Conservation (phyloP, 2,113 vertebrate genomes). For the Chionodraco myersi region DNA sequence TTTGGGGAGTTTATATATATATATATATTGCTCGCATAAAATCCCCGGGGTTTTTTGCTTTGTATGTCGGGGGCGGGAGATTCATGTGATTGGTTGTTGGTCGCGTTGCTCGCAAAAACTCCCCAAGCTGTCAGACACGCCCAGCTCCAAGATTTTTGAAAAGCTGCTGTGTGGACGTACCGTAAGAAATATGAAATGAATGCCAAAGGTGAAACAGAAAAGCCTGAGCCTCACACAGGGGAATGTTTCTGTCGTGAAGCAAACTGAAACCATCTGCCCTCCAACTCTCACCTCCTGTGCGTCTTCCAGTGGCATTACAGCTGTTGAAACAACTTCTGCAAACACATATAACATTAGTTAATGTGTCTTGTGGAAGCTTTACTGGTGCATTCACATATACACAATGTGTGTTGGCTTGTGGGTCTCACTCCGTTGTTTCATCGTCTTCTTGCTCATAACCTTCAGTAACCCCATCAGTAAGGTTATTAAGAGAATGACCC, state of each 20-base stretch:
- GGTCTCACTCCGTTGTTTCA: slow-evolving; percentile 9
- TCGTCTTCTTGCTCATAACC: not conserved
- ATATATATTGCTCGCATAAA: too few species aligned
- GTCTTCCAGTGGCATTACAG: not conserved
- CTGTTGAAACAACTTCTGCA: slow-evolving; percentile 7
- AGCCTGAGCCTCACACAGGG: not conserved
- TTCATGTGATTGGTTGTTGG: too few species aligned
- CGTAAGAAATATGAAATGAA: not conserved
- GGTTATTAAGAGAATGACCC: not conserved
- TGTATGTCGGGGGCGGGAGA: too few species aligned
- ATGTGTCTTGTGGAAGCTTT: not conserved
- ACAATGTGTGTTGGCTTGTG: not conserved
- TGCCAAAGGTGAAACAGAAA: not conserved
- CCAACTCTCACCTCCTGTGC: slow-evolving; percentile 7
- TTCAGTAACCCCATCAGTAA: not conserved
- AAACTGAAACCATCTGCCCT: not conserved
- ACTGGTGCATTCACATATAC: not conserved
- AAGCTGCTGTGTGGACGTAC: too few species aligned
- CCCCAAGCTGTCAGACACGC: too few species aligned
- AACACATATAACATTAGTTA: not conserved
- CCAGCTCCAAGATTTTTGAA: too few species aligned
- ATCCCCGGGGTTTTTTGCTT: too few species aligned
- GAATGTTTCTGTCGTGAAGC: not conserved
- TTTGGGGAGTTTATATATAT: too few species aligned
- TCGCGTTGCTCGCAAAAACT: too few species aligned